Base-by-base conservation (phyloP, 2,113 vertebrate species). In the Daphoenositta chrysoptera region DNA sequence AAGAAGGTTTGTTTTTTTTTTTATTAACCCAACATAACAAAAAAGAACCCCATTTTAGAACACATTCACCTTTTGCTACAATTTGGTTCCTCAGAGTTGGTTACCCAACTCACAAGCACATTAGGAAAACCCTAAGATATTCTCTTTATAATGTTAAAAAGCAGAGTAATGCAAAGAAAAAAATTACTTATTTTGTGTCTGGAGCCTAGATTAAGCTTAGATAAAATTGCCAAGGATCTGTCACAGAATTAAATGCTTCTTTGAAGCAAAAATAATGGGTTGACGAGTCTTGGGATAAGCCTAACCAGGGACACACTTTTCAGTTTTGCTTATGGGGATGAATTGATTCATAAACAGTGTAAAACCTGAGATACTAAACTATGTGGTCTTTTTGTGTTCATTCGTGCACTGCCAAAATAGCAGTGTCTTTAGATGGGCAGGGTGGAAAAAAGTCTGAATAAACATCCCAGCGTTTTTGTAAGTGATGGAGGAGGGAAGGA, bases 11-110 rank as follows among this genome's bases (percentile, higher is more conserved):
- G 65, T 94, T 37, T 11, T 9, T 4, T 22, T 11, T 9, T 4
- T 15, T n/a, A n/a, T 33, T 65, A 65, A 33, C 15, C 5, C 13
- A 65, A 73, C 0, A 1, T 18, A n/a, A 68, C 14, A 42, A 26
- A 42, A 51, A 83, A 23, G 11, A 22, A 57, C 15, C 13, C 11
- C 11, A 18, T 66, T 26, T 63, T 57, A 48, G 69, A 89, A 53
- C 0, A 1, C 0, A 0, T 63, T 83, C 35, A 63, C 8, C 11
- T 83, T 83, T 66, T 64, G 42, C 17, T 44, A 21, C 9, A 6
- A 27, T 56, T 47, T 4, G 4, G 21, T 69, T 85, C 54, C 40
- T 40, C 24, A n/a, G n/a, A n/a, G n/a, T n/a, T n/a, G n/a, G n/a
- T n/a, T n/a, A n/a, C n/a, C 26, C 37, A 63, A 65, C 0, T 1